Evolutionary conservation across 2,888 invertebrate species (phyloP).

Genomic region (Meteorus cinctellus): DNA sequence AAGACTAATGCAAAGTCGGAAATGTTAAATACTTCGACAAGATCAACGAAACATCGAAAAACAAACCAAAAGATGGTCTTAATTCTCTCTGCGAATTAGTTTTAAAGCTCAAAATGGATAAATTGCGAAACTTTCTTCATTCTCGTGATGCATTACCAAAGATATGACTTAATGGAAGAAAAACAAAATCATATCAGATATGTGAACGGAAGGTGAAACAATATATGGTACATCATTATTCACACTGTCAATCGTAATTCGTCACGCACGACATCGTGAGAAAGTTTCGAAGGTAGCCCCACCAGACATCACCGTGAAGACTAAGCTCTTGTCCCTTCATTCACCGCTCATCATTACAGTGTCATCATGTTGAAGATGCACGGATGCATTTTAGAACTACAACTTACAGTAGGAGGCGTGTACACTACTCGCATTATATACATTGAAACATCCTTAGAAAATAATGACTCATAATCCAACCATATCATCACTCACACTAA

Average conservation of each 20-base stretch:
- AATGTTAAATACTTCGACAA: too few species aligned
- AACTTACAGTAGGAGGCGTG: slow-evolving; percentile 2
- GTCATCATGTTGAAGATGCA: slow-evolving; percentile 3
- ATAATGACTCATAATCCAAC: neutral
- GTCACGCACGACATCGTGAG: slow-evolving; percentile 66
- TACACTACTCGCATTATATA: neutral
- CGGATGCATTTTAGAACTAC: slow-evolving; percentile 9
- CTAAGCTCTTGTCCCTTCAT: neutral
- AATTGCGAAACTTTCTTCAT: too few species aligned
- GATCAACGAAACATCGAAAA: too few species aligned
- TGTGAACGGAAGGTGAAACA: slow-evolving; percentile 1
- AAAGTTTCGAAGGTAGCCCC: slow-evolving; percentile 51
- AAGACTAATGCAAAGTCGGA: too few species aligned
- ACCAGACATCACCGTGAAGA: neutral
- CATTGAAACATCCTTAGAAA: neutral
- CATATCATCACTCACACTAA: neutral
- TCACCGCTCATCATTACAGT: slow-evolving; percentile 6
- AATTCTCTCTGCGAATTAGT: too few species aligned
- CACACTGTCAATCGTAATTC: slow-evolving; percentile 54
- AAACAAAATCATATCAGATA: slow-evolving; percentile 11
- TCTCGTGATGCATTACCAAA: neutral
- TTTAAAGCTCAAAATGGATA: too few species aligned
- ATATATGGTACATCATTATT: neutral
- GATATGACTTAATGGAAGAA: neutral
- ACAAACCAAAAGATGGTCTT: too few species aligned